Conservation (phyloP, 2,888 invertebrate genomes). For the Phengaris arion region DNA sequence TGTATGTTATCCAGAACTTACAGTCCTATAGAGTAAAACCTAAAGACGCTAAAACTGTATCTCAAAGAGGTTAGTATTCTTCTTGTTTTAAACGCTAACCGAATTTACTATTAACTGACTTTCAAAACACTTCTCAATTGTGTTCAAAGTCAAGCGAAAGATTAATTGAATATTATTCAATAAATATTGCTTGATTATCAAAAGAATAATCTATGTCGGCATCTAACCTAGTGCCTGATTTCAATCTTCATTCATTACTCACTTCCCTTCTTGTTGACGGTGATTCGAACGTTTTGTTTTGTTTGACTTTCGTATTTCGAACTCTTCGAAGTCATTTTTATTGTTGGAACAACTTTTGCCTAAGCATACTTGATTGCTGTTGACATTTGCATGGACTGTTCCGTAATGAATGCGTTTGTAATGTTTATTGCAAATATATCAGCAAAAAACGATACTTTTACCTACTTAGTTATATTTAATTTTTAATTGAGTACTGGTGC, state of each 20-base stretch:
- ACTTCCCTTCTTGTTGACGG: constrained; percentile 75
- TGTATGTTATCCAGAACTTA: neutral
- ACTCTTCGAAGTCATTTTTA: constrained; percentile 55
- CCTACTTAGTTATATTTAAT: no score
- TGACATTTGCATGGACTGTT: constrained; percentile 33
- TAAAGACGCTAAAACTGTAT: neutral
- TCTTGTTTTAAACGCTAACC: neutral
- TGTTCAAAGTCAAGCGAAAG: constrained; percentile 68
- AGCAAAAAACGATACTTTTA: no score
- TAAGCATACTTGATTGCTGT: neutral
- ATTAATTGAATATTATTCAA: constrained; percentile 77
- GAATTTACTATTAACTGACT: neutral
- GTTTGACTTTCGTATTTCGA: constrained; percentile 75
- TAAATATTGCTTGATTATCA: constrained; percentile 76
- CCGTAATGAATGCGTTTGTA: neutral
- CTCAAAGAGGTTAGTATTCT: neutral
- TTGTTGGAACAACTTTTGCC: neutral
- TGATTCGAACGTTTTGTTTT: constrained; percentile 70
- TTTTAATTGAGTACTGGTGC: no score
- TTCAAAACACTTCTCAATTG: constrained; percentile 39
- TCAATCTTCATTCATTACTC: constrained; percentile 78
- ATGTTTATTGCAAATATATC: neutral
- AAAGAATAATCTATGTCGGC: constrained; percentile 77
- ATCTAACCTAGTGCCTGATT: constrained; percentile 77
- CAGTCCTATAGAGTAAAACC: no score